A percentile compares a stretch with the other conserved stretches of the same genome.
These are phyloP conservation scores for Trachythela sp. DNA, from an alignment of 64 coral and sea anemone genomes.

Conservation along the genomic window DNA sequence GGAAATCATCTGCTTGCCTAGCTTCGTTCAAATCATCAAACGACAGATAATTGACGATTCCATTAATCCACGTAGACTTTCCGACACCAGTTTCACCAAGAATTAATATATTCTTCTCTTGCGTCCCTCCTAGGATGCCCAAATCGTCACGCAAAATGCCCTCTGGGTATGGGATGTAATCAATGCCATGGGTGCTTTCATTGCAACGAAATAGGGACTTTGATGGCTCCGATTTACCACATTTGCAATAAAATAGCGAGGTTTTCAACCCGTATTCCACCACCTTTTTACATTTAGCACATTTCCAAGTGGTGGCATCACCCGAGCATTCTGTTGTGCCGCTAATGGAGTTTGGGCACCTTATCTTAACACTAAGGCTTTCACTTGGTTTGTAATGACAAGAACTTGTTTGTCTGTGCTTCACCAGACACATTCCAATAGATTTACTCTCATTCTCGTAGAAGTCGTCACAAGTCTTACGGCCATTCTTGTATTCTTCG, in stretches of 20 bases:
- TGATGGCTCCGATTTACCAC: not conserved
- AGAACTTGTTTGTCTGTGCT: not conserved
- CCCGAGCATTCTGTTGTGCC: not conserved
- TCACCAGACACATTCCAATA: not conserved
- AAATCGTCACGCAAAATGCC: not conserved
- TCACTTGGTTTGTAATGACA: not conserved
- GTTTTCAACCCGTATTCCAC: not conserved
- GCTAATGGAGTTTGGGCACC: not conserved
- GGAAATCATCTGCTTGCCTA: not conserved
- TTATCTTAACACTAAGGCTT: not conserved
- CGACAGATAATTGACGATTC: slow-evolving; percentile 12
- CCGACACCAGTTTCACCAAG: slow-evolving; percentile 17
- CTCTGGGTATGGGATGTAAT: slow-evolving; percentile 5
- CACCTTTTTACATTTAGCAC: not conserved
- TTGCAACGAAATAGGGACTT: slow-evolving; percentile 7
- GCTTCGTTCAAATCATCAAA: not conserved
- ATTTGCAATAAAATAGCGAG: not conserved
- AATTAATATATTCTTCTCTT: slow-evolving; percentile 5
- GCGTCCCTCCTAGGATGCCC: not conserved
- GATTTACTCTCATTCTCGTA: not conserved
- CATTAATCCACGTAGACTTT: slow-evolving; percentile 36
- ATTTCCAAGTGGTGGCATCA: slow-evolving; percentile 1
- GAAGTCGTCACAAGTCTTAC: not conserved
- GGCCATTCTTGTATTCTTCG: slow-evolving; percentile 12
- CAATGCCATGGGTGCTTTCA: not conserved